Evolutionary conservation across 2,888 invertebrate genomes (phyloP), one percentile per base, ranked within the genome.

Genomic region (Luperina nickerlii): DNA sequence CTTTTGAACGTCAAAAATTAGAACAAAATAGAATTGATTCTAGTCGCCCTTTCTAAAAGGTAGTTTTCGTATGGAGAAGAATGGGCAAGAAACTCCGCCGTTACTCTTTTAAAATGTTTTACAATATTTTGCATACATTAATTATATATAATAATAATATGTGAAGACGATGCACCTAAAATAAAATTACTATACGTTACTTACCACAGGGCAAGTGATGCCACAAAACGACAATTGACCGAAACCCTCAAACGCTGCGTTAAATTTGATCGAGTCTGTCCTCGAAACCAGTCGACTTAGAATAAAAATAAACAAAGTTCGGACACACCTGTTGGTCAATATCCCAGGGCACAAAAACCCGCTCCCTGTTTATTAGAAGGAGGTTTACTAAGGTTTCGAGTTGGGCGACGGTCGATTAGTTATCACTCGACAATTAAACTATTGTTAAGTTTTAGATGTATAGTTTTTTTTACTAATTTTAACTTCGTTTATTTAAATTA

Each of bases 301-400:
- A 87, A 87, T 87, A 90, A 92, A 94, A 94, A 94, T 92, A 94
- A 94, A 94, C 92, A 91, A 91, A 86, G 75, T 90, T 90, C 87
- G 72, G 85, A 84, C 83, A 89, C 94, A 95, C 94, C 94, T 94
- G 94, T 94, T 92, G 93, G 92, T 90, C 92, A 92, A 93, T 93
- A 94, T 91, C 88, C 90, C 83, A 85, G 90, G 79, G 81, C 88
- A 92, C 92, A 92, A 92, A 92, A 94, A 94, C 92, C 83, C 81
- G 92, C 87, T 87, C 89, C 87, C 87, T 82, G 79, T 87, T 85
- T 83, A 86, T 84, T 83, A 83, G 79, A 81, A 73, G 74, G 60
- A 67, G 69, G 45, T 45, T 3, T 85, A 90, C 89, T 83, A 89
- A 63, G 89, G 68, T 78, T 66, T 71, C n/a, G 27, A 42, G 54